Base-by-base conservation (phyloP, 2,113 vertebrate genomes). In the Neodon shergylaensis region DNA sequence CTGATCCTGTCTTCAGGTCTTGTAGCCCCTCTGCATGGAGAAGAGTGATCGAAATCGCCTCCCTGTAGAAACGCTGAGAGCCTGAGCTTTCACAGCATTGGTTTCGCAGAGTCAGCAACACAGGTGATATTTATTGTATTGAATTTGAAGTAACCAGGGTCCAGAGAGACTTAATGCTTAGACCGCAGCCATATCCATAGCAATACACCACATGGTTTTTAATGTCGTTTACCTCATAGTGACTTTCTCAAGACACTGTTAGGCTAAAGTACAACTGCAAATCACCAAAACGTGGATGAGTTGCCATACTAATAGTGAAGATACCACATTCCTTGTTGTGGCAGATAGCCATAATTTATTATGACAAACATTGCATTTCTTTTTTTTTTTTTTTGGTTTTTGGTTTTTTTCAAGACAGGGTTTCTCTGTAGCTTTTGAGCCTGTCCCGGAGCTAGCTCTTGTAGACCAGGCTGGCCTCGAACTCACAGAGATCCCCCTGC, bases 231-330 rank as follows among this genome's bases (percentile, higher is more conserved):
- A 81, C n/a, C 94, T 93, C 24, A 5, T 68, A 52, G 47, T 91
- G 94, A 81, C 44, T 86, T 79, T 79, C 90, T 94, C 42, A 95
- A 76, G n/a, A 28, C 26, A 81, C 47, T 94, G 33, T 87, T 76
- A 92, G 88, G 84, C 22, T 83, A 95, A 86, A 19, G 31, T 83
- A 52, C 8, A 54, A 47, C 87, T 86, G 47, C 84, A 89, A 31
- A 88, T 92, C 63, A 77, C 28, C 4, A 33, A 91, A 68, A 86
- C 87, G 33, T 52, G 42, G 70, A 54, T 54, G 52, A 68, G 85
- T 89, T 91, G 84, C 92, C 22, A 77, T 72, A 36, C 36, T 65
- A 73, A 79, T 84, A 52, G 54, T 58, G 54, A 90, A 90, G 42
- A 33, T 36, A 77, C 26, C 26, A 79, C 31, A 94, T 86, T 79